Evolutionary conservation across 53 echinoderm and acorn worm species (phyloP), one percentile per base, ranked within the genome.

Genomic region (Antedon mediterranea): DNA sequence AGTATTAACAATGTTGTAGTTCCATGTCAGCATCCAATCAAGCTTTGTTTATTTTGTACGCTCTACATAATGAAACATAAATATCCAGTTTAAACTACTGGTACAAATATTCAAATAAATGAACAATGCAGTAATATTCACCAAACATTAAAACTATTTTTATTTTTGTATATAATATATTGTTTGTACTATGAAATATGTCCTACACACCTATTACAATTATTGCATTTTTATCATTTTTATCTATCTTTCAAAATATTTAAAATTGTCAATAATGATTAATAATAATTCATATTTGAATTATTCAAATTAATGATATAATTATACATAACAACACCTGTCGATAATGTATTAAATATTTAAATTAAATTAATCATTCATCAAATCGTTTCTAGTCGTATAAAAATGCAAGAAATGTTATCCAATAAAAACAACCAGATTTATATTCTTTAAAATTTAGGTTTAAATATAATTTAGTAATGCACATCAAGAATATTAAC

Each of bases 401-500:
- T 18, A 15, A 2, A 57, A 57, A 57, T 57, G 57, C 57, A 11
- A 57, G 57, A 57, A 57, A 57, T 6, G 23, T 8, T 57, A 57
- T 57, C 23, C 57, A 13, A 57, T 18, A 26, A 18, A 57, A 57
- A 57, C n/a, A n/a, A n/a, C n/a, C n/a, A n/a, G n/a, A n/a, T n/a
- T 15, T 26, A 57, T 13, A 57, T 57, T 57, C 23, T 15, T 57
- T 57, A 15, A 6, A 57, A 57, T 57, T 57, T 57, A 2, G 57
- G 15, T 15, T 57, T 57, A 57, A 57, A 57, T 57, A 57, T 57
- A 57, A 57, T 57, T 57, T 8, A 18, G 57, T 57, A 57, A 57
- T 57, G 57, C 57, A 57, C 57, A 57, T 57, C 57, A 57, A 57
- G 57, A 57, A n/a, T 57, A 57, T 57, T 37, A 57, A 57, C 57